Percentiles rank a stretch among this genome's conserved stretches.
Conservation (phyloP, 2,797 vertebrate genomes). For the Pseudopleuronectes americanus region DNA sequence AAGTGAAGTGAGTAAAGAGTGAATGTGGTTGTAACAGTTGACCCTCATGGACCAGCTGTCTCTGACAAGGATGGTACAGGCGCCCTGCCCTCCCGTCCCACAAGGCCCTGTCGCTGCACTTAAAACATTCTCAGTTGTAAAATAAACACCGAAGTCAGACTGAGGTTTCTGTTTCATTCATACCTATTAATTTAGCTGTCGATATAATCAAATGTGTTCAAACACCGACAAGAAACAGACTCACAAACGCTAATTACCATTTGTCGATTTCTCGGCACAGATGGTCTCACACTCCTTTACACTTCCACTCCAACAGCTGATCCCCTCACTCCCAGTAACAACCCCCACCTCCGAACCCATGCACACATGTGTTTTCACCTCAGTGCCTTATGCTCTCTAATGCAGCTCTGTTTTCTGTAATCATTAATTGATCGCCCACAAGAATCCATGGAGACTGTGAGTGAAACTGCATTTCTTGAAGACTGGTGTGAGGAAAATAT, state of each 20-base stretch:
- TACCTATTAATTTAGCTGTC: background rate
- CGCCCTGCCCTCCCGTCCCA: background rate
- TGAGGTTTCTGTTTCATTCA: background rate
- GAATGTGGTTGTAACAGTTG: constrained; percentile 42
- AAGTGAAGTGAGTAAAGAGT: background rate
- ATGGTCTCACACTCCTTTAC: constrained; percentile 50
- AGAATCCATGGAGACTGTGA: background rate
- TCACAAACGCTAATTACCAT: constrained; percentile 31
- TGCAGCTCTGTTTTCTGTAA: constrained; percentile 16
- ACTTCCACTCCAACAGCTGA: constrained; percentile 67
- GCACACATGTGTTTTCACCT: constrained; percentile 34
- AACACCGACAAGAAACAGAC: constrained; percentile 10
- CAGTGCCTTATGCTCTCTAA: constrained; percentile 16
- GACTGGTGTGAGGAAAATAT: background rate
- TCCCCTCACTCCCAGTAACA: constrained; percentile 36
- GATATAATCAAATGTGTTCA: constrained; percentile 1
- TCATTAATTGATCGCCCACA: constrained; percentile 12
- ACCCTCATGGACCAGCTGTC: constrained; percentile 61
- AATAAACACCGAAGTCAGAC: background rate
- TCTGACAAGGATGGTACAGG: constrained; percentile 55
- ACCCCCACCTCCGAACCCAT: constrained; percentile 16
- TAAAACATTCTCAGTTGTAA: background rate
- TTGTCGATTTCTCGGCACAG: constrained; percentile 53
- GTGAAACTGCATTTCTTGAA: background rate
- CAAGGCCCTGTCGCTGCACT: background rate